Conservation (phyloP, 2,888 invertebrate genomes). For the Dyspetes luteomarginatus region DNA sequence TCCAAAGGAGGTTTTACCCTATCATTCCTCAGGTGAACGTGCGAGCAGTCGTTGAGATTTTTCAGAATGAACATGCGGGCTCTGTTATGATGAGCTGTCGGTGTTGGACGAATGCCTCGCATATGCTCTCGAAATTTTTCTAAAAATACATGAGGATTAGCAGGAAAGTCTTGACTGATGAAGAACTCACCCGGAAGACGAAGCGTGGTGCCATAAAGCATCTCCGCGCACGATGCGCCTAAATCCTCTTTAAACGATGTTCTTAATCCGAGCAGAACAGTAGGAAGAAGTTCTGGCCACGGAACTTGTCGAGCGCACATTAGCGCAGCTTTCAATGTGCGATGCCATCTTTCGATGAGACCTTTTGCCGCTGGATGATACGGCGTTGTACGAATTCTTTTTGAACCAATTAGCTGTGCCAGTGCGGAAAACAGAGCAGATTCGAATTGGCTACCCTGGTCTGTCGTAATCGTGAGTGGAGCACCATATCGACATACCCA, state of each 20-base stretch:
- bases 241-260: slow-evolving; percentile 42
- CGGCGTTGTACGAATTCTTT: slow-evolving; percentile 61
- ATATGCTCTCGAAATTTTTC: slow-evolving; percentile 50
- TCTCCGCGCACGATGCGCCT: slow-evolving; percentile 61
- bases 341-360: slow-evolving; percentile 72
- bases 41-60: slow-evolving; percentile 47
- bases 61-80: slow-evolving; percentile 33
- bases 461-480: not conserved
- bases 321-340: slow-evolving; percentile 73
- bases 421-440: not conserved
- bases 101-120: slow-evolving; percentile 34
- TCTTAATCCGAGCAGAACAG: slow-evolving; percentile 23
- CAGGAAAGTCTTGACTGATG: slow-evolving; percentile 26
- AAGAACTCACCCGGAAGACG: slow-evolving; percentile 67
- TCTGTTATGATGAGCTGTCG: slow-evolving; percentile 49
- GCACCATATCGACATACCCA: not conserved
- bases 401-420: slow-evolving; percentile 51
- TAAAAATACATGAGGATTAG: slow-evolving; percentile 47
- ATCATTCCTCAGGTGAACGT: slow-evolving; percentile 43
- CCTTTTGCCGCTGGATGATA: slow-evolving; percentile 56
- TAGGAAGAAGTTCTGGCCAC: slow-evolving; percentile 25
- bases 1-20: slow-evolving; percentile 32
- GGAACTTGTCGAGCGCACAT: slow-evolving; percentile 45
- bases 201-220: slow-evolving; percentile 66
- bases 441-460: not conserved